These are phyloP conservation scores for Andricus grossulariae DNA, from an alignment of 1,140 invertebrate species.

Conservation along the genomic window DNA sequence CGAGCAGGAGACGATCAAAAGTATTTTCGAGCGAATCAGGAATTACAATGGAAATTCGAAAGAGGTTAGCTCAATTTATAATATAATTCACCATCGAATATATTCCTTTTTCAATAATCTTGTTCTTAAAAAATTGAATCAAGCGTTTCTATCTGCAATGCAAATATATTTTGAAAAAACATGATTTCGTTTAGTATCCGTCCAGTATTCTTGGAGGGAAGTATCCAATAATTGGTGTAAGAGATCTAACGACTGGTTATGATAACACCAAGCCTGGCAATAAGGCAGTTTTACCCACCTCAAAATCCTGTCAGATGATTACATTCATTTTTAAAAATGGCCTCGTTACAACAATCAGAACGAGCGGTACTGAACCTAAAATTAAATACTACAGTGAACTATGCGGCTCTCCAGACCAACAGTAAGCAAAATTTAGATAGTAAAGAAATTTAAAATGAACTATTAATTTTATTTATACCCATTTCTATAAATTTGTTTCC, in stretches of 20 bases:
- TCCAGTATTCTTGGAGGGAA: conserved; percentile 81
- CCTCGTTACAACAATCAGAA: conserved; percentile 90
- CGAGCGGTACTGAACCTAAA: conserved; percentile 99
- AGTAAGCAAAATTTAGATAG: conserved; percentile 73
- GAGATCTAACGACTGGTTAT: conserved; percentile 94
- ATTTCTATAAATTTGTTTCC: background rate
- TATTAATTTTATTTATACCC: no score
- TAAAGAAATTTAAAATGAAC: conserved; percentile 21
- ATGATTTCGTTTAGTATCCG: conserved; percentile 83
- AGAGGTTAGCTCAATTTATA: conserved; percentile 76
- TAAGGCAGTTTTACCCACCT: conserved; percentile 86
- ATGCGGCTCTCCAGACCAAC: conserved; percentile 81
- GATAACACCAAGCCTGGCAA: conserved; percentile 86
- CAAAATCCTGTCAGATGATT: conserved; percentile 94
- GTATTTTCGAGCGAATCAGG: conserved; percentile 90
- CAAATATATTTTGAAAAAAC: background rate
- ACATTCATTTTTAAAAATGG: conserved; percentile 95
- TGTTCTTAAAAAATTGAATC: no score
- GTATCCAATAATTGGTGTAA: conserved; percentile 84
- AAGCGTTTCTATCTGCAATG: no score
- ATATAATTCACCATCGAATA: background rate
- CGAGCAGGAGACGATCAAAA: conserved; percentile 82
- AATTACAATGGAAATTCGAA: conserved; percentile 81
- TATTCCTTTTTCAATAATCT: no score
- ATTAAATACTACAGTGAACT: conserved; percentile 98